Percentiles rank a stretch among this genome's conserved stretches.
phyloP scores from a whole-genome alignment of 2,113 vertebrate genomes.

The Maccullochella peelii region DNA sequence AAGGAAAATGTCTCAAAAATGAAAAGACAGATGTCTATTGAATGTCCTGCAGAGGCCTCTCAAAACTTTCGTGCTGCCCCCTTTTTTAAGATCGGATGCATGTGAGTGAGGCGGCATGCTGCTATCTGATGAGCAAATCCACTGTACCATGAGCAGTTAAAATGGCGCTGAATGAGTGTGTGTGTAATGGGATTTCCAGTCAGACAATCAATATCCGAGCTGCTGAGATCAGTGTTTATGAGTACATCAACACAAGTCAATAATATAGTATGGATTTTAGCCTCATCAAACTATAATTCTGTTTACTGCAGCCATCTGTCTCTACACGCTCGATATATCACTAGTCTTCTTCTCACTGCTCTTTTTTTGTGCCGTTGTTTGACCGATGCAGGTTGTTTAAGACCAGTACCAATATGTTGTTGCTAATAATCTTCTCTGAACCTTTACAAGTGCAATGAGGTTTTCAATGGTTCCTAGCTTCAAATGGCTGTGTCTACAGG shows the following conservation, averaged over 20 bases:
- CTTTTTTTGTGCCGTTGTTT: not conserved
- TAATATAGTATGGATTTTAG: slow-evolving; percentile 65
- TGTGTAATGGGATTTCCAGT: slow-evolving; percentile 69
- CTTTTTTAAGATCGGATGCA: not conserved
- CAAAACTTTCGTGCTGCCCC: not conserved
- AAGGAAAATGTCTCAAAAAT: not conserved
- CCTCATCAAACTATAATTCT: slow-evolving; percentile 73
- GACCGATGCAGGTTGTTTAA: not conserved
- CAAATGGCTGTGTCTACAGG: not conserved
- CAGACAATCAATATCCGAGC: slow-evolving; percentile 68
- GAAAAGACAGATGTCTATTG: not conserved
- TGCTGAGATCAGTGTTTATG: slow-evolving; percentile 69
- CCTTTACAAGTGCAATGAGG: not conserved
- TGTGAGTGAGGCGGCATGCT: not conserved
- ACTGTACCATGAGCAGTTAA: slow-evolving; percentile 39
- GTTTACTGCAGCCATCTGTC: slow-evolving; percentile 61
- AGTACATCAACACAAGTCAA: slow-evolving; percentile 70
- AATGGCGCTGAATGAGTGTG: slow-evolving; percentile 46
- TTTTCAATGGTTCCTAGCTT: not conserved
- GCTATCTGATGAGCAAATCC: slow-evolving; percentile 31
- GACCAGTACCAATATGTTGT: not conserved
- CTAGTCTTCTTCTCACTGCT: not conserved
- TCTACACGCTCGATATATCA: slow-evolving; percentile 10
- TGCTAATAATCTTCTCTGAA: not conserved
- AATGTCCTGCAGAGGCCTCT: not conserved